These are phyloP conservation scores for Meiosimyza platycephala DNA, from an alignment of 2,888 invertebrate species.

Conservation along the genomic window DNA sequence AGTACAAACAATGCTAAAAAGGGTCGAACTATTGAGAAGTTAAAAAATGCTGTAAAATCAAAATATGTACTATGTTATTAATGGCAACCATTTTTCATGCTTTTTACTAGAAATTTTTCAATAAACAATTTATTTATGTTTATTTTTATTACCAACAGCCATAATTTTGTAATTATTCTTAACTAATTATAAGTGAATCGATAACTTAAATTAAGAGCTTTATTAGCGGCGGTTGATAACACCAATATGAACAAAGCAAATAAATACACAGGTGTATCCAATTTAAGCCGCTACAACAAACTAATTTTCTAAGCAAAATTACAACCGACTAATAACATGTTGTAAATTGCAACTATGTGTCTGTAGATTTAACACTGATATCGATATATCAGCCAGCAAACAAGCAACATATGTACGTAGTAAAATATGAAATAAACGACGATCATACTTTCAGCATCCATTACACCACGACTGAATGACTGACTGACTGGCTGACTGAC, in stretches of 20 bases:
- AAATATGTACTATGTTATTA: too few species aligned
- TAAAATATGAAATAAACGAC: background rate
- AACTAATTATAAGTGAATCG: background rate
- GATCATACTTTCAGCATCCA: background rate
- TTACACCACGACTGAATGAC: too few species aligned
- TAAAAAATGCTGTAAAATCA: too few species aligned
- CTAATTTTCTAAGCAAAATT: slow-evolving; percentile 29
- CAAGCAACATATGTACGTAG: background rate
- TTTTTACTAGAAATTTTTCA: too few species aligned
- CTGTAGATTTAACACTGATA: slow-evolving; percentile 33
- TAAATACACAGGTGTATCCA: slow-evolving; percentile 16
- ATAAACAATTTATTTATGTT: too few species aligned
- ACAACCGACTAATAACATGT: slow-evolving; percentile 29
- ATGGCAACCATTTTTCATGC: too few species aligned
- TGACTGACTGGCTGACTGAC: too few species aligned
- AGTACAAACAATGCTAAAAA: too few species aligned
- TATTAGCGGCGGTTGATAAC: background rate
- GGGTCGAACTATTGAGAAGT: too few species aligned
- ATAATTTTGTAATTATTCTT: too few species aligned
- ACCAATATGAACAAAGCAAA: background rate
- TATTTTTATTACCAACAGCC: too few species aligned
- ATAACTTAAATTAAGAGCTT: slow-evolving; percentile 12
- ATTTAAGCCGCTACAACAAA: slow-evolving; percentile 13
- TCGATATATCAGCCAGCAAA: slow-evolving; percentile 18
- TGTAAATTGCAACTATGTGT: slow-evolving; percentile 15